Evolutionary conservation across 2,113 vertebrate genomes (phyloP).

Genomic region (Trogon melanurus): DNA sequence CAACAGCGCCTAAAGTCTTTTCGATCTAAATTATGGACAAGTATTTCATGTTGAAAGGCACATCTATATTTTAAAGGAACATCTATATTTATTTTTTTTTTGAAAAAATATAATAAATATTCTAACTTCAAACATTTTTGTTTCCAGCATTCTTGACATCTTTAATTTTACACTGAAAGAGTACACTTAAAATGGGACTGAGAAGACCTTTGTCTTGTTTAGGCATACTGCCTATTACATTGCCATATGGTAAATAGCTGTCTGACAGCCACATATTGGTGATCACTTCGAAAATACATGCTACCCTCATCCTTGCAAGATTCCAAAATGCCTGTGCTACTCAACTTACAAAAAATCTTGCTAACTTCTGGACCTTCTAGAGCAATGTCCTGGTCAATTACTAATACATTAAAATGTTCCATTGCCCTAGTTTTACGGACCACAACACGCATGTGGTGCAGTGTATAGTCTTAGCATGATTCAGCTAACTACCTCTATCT

Average conservation of each 20-base stretch:
- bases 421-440: background rate
- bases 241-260: background rate
- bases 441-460: background rate
- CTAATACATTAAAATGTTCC: background rate
- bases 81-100: background rate
- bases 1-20: slow-evolving; percentile 79
- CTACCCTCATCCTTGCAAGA: background rate
- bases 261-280: background rate
- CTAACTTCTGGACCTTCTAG: background rate
- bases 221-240: background rate
- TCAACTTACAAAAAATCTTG: background rate
- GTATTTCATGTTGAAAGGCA: background rate
- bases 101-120: background rate
- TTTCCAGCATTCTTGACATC: background rate
- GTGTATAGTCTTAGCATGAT: background rate
- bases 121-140: background rate
- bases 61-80: background rate
- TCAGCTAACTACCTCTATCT: background rate
- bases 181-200: background rate
- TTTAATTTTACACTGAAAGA: background rate
- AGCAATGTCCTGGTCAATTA: background rate
- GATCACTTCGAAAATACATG: background rate
- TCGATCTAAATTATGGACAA: slow-evolving; percentile 76
- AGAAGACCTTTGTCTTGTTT: background rate
- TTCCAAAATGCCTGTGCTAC: background rate